Conservation (phyloP, 2,888 invertebrate genomes). For the Caenorhabditis japonica region DNA sequence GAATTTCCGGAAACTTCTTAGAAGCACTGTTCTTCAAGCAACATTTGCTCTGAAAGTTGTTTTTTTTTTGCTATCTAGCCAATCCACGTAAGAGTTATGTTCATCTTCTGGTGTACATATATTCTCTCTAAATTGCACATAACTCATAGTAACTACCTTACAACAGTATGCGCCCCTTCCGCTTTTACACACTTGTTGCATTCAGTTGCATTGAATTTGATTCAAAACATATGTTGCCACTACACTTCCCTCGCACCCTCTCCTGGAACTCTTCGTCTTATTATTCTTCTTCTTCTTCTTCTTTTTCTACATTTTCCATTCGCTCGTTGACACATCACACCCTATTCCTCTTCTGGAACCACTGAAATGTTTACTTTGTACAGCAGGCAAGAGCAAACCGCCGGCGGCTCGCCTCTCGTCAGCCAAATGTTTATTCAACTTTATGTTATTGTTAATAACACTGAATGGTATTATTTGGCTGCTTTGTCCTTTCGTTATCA, state of each 20-base stretch:
- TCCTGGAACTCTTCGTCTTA: too few relatives aligned
- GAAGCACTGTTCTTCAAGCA: too few relatives aligned
- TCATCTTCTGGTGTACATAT: too few relatives aligned
- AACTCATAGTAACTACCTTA: too few relatives aligned
- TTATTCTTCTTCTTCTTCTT: background rate
- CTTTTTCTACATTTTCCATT: conserved; percentile 4
- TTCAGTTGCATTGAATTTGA: conserved; percentile 8
- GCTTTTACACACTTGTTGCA: too few relatives aligned
- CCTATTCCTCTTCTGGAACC: conserved; percentile 6
- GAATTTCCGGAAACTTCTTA: too few relatives aligned
- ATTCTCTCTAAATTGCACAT: too few relatives aligned
- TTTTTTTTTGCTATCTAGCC: too few relatives aligned
- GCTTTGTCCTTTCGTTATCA: background rate
- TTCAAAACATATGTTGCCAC: conserved; percentile 46
- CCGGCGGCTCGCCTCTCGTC: background rate
- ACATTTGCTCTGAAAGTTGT: too few relatives aligned
- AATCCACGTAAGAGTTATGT: too few relatives aligned
- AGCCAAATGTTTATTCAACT: conserved; percentile 32
- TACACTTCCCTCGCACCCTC: background rate
- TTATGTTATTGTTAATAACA: conserved; percentile 25
- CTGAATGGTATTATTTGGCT: background rate
- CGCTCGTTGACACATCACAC: conserved; percentile 5
- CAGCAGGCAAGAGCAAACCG: conserved; percentile 11
- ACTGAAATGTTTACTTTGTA: conserved; percentile 34
- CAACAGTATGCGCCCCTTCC: too few relatives aligned